A percentile compares a stretch with the other conserved stretches of the same genome.
Evolutionary conservation across 1,140 invertebrate species (phyloP).

Genomic region (Hyposmocoma kahamanoa): DNA sequence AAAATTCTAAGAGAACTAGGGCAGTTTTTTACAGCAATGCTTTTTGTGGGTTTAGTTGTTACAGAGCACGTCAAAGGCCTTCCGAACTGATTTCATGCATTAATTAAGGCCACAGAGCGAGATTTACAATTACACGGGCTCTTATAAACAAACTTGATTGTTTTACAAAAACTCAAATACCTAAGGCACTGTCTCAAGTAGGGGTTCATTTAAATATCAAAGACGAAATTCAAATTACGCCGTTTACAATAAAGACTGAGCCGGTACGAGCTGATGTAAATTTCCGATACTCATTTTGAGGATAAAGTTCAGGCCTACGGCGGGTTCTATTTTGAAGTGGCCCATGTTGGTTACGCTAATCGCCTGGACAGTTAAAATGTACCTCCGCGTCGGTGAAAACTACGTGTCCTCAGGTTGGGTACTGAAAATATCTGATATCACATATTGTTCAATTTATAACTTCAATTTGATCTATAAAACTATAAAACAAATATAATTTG

Average conservation of each 20-base stretch:
- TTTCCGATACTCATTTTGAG: conserved; percentile 72
- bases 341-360: too few species aligned
- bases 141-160: conserved; percentile 72
- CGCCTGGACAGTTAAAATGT: too few species aligned
- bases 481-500: too few species aligned
- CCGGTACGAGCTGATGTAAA: conserved; percentile 69
- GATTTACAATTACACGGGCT: conserved; percentile 68
- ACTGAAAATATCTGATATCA: too few species aligned
- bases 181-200: conserved; percentile 73
- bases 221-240: conserved; percentile 71
- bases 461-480: too few species aligned
- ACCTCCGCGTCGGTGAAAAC: too few species aligned
- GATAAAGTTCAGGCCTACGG: conserved; percentile 62
- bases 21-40: too few species aligned
- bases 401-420: too few species aligned
- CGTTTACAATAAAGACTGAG: conserved; percentile 72
- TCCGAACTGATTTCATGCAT: conserved; percentile 53
- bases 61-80: conserved; percentile 20
- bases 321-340: conserved; percentile 19
- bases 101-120: conserved; percentile 66
- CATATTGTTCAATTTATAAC: too few species aligned
- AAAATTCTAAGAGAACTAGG: too few species aligned
- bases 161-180: conserved; percentile 74
- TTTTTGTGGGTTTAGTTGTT: conserved; percentile 3
- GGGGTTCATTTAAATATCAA: conserved; percentile 72